phyloP scores from a whole-genome alignment of 92 coral and sea anemone genomes.

The Parazoanthus darwini region DNA sequence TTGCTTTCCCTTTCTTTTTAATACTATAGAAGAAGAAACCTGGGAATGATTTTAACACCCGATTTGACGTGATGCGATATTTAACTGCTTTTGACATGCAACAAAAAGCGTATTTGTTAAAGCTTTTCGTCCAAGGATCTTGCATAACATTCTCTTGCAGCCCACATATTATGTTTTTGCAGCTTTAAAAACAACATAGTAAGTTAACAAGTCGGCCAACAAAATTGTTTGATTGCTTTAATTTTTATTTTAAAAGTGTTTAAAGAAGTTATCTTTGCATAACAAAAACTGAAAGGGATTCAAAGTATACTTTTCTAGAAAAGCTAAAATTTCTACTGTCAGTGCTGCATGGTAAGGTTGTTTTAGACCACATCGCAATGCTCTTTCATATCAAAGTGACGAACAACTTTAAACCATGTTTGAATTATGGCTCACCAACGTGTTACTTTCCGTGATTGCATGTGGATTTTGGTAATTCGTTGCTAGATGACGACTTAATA shows the following conservation, averaged over 20 bases:
- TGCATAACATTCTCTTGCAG: neutral
- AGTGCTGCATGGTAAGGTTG: neutral
- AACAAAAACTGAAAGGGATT: neutral
- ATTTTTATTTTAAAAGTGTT: neutral
- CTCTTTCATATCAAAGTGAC: neutral
- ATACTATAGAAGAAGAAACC: neutral
- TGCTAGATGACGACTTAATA: neutral
- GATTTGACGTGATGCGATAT: no score
- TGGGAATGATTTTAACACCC: neutral
- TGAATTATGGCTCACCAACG: neutral
- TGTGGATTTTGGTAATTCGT: neutral
- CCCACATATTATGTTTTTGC: neutral
- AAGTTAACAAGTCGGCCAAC: neutral
- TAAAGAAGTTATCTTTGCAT: neutral
- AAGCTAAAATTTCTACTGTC: neutral
- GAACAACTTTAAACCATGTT: neutral
- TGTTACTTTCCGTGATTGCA: neutral
- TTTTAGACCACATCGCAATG: neutral
- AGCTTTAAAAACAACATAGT: neutral
- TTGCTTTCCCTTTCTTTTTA: neutral
- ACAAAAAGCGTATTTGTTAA: neutral
- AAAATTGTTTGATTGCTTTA: neutral
- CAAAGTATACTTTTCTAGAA: neutral
- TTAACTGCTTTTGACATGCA: no score
- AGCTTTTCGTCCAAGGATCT: neutral